Evolutionary conservation across 2,113 vertebrate species (phyloP).

Genomic region (Oncorhynchus clarkii): DNA sequence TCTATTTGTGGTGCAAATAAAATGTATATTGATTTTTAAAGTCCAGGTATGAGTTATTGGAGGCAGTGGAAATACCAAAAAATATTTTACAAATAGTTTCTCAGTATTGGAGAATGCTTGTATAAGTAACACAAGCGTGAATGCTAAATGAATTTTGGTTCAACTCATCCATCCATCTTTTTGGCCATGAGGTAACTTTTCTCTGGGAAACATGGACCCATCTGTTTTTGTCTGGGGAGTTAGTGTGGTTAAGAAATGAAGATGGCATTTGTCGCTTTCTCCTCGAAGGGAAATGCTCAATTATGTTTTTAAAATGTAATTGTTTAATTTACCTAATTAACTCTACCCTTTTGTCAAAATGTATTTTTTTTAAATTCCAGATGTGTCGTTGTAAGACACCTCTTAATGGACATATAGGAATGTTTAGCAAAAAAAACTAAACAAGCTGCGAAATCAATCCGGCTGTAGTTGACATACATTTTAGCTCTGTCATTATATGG

Average conservation of each 20-base stretch:
- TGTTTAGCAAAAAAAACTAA: constrained; percentile 52
- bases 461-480: constrained; percentile 41
- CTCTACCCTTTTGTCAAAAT: constrained; percentile 32
- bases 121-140: constrained; percentile 57
- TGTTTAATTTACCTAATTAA: constrained; percentile 50
- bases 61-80: constrained; percentile 68
- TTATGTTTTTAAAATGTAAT: constrained; percentile 55
- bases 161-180: constrained; percentile 42
- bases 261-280: constrained; percentile 52
- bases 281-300: constrained; percentile 47
- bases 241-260: constrained; percentile 45
- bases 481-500: constrained; percentile 58
- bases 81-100: constrained; percentile 69
- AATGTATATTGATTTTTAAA: constrained; percentile 67
- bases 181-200: constrained; percentile 55
- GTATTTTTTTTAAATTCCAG: constrained; percentile 38
- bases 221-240: constrained; percentile 42
- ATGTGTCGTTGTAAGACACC: constrained; percentile 66
- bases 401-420: constrained; percentile 69
- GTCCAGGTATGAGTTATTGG: constrained; percentile 44
- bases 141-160: constrained; percentile 51
- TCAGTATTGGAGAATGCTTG: constrained; percentile 64
- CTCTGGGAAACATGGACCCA: constrained; percentile 52
- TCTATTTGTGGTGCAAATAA: constrained; percentile 73
- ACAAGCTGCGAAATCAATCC: constrained; percentile 46